A percentile compares a stretch with the other conserved stretches of the same genome.
Evolutionary conservation across 2,113 vertebrate species (phyloP).

Genomic region (Oxygymnocypris stewartii): DNA sequence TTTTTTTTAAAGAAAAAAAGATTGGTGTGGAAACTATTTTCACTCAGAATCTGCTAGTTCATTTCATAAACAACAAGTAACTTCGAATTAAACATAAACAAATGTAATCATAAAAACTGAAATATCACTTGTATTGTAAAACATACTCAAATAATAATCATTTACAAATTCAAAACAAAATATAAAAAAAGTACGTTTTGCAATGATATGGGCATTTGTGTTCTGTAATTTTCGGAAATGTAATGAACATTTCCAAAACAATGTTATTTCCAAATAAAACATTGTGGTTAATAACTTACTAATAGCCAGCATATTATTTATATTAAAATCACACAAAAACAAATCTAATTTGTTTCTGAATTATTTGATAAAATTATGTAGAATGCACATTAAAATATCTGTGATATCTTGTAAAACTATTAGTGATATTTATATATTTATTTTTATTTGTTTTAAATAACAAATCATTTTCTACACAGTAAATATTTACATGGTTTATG

Average conservation of each 20-base stretch:
- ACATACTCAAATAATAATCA: background rate
- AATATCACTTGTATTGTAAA: background rate
- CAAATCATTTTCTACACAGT: background rate
- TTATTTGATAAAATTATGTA: no score
- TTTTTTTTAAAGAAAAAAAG: no score
- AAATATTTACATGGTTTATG: no score
- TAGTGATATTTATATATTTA: background rate
- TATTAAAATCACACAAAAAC: background rate
- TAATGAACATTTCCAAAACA: background rate
- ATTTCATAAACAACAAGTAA: background rate
- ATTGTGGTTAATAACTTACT: background rate
- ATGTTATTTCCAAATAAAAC: background rate
- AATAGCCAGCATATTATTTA: background rate
- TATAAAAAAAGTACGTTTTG: no score
- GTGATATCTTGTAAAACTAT: no score
- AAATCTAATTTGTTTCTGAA: background rate
- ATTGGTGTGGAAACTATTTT: no score
- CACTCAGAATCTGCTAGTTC: no score
- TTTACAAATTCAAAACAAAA: background rate
- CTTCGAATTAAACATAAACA: no score
- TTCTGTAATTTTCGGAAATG: background rate
- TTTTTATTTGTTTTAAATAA: background rate
- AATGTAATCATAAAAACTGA: no score
- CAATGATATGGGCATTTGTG: background rate
- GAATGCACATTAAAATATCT: no score